Percentiles rank a stretch among this genome's conserved stretches.
These are phyloP conservation scores for Isurus oxyrinchus DNA, from an alignment of 2,113 vertebrate genomes.

Conservation along the genomic window DNA sequence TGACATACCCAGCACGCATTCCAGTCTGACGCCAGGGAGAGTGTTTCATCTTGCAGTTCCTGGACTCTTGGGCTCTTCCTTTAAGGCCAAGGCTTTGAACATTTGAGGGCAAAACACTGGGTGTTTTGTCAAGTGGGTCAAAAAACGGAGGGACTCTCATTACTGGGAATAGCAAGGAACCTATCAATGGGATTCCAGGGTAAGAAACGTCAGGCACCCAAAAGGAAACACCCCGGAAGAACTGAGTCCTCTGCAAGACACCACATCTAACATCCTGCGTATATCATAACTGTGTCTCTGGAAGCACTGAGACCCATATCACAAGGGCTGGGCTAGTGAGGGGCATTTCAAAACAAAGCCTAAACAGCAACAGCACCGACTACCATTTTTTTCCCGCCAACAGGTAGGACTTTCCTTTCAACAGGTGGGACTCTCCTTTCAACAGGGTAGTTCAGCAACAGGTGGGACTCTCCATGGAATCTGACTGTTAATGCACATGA, in stretches of 20 bases:
- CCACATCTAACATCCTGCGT: background rate
- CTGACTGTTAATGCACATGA: background rate
- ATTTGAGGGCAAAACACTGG: background rate
- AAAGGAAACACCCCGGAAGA: background rate
- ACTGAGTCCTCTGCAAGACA: background rate
- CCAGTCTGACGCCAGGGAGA: background rate
- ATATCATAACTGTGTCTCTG: background rate
- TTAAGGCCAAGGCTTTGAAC: background rate
- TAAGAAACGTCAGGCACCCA: background rate
- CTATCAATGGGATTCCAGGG: background rate
- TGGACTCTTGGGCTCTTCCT: background rate
- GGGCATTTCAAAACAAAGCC: background rate
- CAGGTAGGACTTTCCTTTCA: background rate
- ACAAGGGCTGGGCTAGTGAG: background rate
- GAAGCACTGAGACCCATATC: background rate
- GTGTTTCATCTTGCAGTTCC: background rate
- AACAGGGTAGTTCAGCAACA: background rate
- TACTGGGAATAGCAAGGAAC: background rate
- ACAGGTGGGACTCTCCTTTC: background rate
- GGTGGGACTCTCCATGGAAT: background rate
- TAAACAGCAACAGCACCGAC: background rate
- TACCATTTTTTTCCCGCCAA: background rate
- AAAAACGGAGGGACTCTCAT: background rate
- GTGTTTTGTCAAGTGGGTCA: too few relatives aligned
- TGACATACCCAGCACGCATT: background rate